Base-by-base conservation (phyloP, 2,113 vertebrate species). In the Bostrychus sinensis region DNA sequence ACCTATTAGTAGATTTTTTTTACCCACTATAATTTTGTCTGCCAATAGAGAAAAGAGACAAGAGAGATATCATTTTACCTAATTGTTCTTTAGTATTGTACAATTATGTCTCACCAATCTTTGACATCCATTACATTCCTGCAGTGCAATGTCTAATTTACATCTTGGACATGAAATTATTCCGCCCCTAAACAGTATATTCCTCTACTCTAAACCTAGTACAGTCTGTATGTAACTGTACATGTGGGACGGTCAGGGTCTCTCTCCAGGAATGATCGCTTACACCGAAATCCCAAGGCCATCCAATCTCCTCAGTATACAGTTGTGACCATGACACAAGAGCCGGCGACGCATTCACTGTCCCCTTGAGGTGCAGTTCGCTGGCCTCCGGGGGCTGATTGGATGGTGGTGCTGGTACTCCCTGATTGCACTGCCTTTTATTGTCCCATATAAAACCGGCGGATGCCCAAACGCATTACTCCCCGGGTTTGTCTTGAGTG, bases 361-460 rank as follows among this genome's bases (percentile, higher is more conserved):
- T n/a, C n/a, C n/a, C n/a, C n/a, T n/a, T n/a, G n/a, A n/a, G n/a
- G n/a, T n/a, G n/a, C n/a, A n/a, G n/a, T 45, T 46, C 68, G 38
- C 56, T 19, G 46, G 54, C 70, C 74, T 76, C 71, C 69, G 19
- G 74, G 75, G 78, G 22, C 51, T 78, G 71, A 81, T 73, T 77
- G 75, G 30, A 28, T 69, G 67, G 81, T 76, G 70, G 77, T 88
- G 56, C 76, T 67, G 57, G 70, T 51, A 70, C 67, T 16, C 65
- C 41, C 72, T 82, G 77, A 85, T 78, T 81, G 73, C 68, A 70
- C 42, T 43, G 48, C 51, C 45, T 63, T 81, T 86, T 82, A 83
- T 77, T 65, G 71, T 58, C 42, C 76, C 57, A 70, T 80, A 82
- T 75, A 75, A 76, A 62, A 63, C 45, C 80, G 66, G 51, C 39